These are phyloP conservation scores for Lepisosteus osseus DNA, from an alignment of 2,113 vertebrate genomes.

Conservation along the genomic window DNA sequence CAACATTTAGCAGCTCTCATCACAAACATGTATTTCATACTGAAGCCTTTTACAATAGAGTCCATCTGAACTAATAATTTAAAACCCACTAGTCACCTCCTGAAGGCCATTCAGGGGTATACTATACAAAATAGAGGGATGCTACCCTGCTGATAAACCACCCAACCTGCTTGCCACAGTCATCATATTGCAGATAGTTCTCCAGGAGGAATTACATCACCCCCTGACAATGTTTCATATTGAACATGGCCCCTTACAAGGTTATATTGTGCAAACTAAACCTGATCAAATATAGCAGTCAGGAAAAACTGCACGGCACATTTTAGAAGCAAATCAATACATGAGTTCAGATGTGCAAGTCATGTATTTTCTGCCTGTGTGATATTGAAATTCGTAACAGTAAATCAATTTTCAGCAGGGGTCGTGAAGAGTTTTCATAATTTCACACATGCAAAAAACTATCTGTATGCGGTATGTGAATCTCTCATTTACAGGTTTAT, in stretches of 20 bases:
- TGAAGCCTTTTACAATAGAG: too few relatives aligned
- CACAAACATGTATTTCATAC: too few relatives aligned
- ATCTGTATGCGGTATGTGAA: too few relatives aligned
- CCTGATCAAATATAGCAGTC: not conserved
- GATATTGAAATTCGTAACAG: conserved; percentile 9
- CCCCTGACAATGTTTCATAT: conserved; percentile 21
- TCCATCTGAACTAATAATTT: too few relatives aligned
- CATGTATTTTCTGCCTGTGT: not conserved
- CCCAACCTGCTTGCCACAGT: conserved; percentile 21
- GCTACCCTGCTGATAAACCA: conserved; percentile 5
- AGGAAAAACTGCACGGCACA: conserved; percentile 1
- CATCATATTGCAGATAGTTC: conserved; percentile 11
- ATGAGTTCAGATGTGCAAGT: not conserved
- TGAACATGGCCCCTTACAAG: conserved; percentile 1
- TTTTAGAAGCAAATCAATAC: not conserved
- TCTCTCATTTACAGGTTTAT: too few relatives aligned
- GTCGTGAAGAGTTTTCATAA: not conserved
- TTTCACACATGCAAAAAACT: too few relatives aligned
- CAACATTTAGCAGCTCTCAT: too few relatives aligned
- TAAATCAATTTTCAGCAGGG: not conserved
- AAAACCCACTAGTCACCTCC: too few relatives aligned
- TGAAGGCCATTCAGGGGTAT: too few relatives aligned
- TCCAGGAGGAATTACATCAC: conserved; percentile 27
- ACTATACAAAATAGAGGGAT: too few relatives aligned
- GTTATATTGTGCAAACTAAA: not conserved